phyloP scores from a whole-genome alignment of 23 tunicate genomes.

The Diplosoma virens region DNA sequence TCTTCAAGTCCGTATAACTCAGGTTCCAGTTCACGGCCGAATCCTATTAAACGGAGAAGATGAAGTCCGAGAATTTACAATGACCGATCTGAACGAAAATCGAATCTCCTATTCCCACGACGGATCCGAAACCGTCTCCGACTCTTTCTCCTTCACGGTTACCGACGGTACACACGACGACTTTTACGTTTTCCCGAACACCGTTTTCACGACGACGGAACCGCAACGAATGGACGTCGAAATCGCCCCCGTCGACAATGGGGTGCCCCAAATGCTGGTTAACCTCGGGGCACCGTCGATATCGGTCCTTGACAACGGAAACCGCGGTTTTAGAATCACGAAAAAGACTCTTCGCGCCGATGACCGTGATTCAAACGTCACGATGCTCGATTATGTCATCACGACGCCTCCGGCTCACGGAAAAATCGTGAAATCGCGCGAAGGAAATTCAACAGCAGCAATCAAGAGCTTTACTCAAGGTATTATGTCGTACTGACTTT shows the following conservation, averaged over 20 bases:
- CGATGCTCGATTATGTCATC: conserved; percentile 57
- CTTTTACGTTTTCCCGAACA: conserved; percentile 86
- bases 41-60: conserved; percentile 39
- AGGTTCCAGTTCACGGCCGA: conserved; percentile 86
- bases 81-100: conserved; percentile 87
- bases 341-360: conserved; percentile 82
- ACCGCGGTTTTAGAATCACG: conserved; percentile 77
- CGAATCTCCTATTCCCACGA: conserved; percentile 82
- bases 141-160: conserved; percentile 87
- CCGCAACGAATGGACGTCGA: conserved; percentile 88
- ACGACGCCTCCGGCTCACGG: conserved; percentile 73
- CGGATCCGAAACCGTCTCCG: conserved; percentile 83
- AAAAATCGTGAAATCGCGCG: conserved; percentile 49
- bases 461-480: conserved; percentile 80
- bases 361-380: conserved; percentile 84
- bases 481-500: too few species aligned
- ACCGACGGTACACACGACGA: conserved; percentile 96
- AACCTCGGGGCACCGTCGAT: conserved; percentile 77
- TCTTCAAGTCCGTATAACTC: conserved; percentile 69
- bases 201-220: conserved; percentile 42
- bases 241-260: conserved; percentile 92
- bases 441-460: neutral
- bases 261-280: conserved; percentile 77
- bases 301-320: conserved; percentile 50
- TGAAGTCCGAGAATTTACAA: conserved; percentile 68